A percentile compares a stretch with the other conserved stretches of the same genome.
These are phyloP conservation scores for Bradypodion pumilum DNA, from an alignment of 2,797 vertebrate species.

Conservation along the genomic window DNA sequence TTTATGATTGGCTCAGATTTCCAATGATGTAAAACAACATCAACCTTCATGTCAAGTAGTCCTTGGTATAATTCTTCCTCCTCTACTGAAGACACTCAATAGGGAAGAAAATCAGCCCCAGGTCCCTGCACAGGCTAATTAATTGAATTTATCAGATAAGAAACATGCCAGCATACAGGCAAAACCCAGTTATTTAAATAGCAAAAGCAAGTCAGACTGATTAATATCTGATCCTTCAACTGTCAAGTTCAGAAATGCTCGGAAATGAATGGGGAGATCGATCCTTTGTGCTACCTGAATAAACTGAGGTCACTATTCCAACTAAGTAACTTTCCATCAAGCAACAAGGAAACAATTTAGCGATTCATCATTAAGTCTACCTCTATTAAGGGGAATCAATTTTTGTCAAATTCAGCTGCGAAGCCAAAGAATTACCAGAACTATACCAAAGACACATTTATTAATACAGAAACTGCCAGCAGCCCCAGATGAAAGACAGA, in stretches of 20 bases:
- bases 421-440: neutral
- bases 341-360: neutral
- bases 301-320: neutral
- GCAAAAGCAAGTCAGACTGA: neutral
- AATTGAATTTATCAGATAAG: neutral
- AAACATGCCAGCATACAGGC: neutral
- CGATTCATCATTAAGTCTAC: neutral
- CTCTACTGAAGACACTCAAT: neutral
- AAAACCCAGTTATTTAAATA: neutral
- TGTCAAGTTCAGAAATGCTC: neutral
- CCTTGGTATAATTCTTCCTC: neutral
- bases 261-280: neutral
- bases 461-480: neutral
- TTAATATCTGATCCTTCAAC: neutral
- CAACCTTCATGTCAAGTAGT: neutral
- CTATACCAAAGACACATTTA: too few relatives aligned
- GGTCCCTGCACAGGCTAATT: neutral
- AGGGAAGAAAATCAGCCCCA: neutral
- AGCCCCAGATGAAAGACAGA: neutral
- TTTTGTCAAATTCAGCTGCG: neutral
- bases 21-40: neutral
- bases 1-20: neutral
- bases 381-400: neutral
- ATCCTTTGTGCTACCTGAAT: too few relatives aligned
- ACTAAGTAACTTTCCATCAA: neutral